Conservation (phyloP, 2,888 invertebrate genomes). For the Spodoptera exigua region DNA sequence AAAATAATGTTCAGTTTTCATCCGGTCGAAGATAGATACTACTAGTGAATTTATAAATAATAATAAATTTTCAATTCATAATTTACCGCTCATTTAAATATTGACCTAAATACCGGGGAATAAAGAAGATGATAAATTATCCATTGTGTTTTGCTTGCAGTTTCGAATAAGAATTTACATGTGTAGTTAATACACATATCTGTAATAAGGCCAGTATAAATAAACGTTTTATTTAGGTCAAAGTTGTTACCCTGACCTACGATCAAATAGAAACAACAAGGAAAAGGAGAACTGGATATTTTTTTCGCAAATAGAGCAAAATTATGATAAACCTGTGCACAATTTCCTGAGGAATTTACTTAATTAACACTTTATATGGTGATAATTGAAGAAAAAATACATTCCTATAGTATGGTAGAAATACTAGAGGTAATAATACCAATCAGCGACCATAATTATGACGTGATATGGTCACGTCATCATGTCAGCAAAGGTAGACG, state of each 20-base stretch:
- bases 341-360: constrained; percentile 25
- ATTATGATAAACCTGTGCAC: constrained; percentile 7
- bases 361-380: constrained; percentile 49
- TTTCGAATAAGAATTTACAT: no score
- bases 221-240: constrained; percentile 18
- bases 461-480: constrained; percentile 7
- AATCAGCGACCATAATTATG: constrained; percentile 21
- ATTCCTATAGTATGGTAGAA: constrained; percentile 14
- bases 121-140: no score
- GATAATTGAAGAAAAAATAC: constrained; percentile 18
- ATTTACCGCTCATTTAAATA: no score
- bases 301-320: constrained; percentile 2
- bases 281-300: constrained; percentile 26
- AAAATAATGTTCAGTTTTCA: no score
- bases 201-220: no score
- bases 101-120: no score
- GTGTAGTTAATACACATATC: no score
- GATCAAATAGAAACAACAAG: not conserved
- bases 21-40: no score
- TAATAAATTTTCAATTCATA: no score
- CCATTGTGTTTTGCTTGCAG: no score
- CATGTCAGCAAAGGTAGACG: constrained; percentile 10
- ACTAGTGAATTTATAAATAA: no score
- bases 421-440: constrained; percentile 24
- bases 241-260: constrained; percentile 35